Evolutionary conservation across 2,113 vertebrate genomes (phyloP), one percentile per base, ranked within the genome.

Genomic region (Anser brachyrhynchus): DNA sequence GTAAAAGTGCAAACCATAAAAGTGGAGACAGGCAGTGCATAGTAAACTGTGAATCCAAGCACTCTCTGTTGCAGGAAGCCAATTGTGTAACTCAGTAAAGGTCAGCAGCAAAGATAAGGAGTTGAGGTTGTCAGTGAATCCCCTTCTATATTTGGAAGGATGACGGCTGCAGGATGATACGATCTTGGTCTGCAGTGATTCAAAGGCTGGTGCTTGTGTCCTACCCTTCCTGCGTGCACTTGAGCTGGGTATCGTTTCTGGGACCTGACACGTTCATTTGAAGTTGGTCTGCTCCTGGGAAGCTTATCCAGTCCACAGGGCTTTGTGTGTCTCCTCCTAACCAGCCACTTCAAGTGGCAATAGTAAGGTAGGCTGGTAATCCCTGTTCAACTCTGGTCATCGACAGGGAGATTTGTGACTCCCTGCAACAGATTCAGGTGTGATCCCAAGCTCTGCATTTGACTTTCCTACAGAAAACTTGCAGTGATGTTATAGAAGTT

Each of bases 1-100:
- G 94, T 96, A 96, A 97, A 97, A 94, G 95, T 95, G 95, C 90
- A 94, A 96, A 95, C 88, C 83, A 90, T 93, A 94, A 94, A 94
- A 91, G 74, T 62, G 35, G 69, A 96, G 82, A 92, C 44, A 83
- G 81, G 4, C 25, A 3, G 55, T 62, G 88, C 84, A 95, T 91
- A 93, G 95, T 79, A 95, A 96, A 93, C 84, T 66, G 46, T 1
- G 18, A 89, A 69, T 81, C 70, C 64, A 62, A 81, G 83, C 58
- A 39, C 59, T 86, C 51, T 71, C 88, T 7, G 3, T 74, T 57
- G 46, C 62, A 84, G 80, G 69, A 87, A 82, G 75, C 49, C 91
- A 86, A 61, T 84, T 92, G 90, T 81, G 81, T 55, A 79, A 87
- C 84, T 93, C 89, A 29, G 93, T 41, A 96, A 96, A 97, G 94